phyloP scores from a whole-genome alignment of 2,113 vertebrate species.

The Gobiocypris rarus region DNA sequence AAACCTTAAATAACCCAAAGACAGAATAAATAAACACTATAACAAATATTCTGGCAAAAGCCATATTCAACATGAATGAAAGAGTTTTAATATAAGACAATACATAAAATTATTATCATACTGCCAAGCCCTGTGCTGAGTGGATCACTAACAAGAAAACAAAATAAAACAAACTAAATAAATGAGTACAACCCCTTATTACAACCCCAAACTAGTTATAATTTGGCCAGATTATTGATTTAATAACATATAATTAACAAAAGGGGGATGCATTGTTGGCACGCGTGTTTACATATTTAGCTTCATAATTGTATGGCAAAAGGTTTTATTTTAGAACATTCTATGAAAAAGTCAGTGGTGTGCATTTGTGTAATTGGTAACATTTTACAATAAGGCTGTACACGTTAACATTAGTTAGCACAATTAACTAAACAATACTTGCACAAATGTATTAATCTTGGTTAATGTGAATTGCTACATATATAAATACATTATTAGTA shows the following conservation, averaged over 20 bases:
- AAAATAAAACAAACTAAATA: not conserved
- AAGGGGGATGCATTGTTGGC: constrained; percentile 20
- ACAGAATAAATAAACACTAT: constrained; percentile 86
- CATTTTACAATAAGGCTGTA: constrained; percentile 10
- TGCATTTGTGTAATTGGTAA: not conserved
- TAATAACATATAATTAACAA: constrained; percentile 9
- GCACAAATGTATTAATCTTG: not conserved
- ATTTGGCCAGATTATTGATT: constrained; percentile 10
- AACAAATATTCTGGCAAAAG: constrained; percentile 66
- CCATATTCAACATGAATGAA: constrained; percentile 70
- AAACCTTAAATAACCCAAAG: constrained; percentile 81
- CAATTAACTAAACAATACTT: not conserved
- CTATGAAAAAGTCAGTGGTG: not conserved
- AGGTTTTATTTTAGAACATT: not conserved
- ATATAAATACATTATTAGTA: not conserved
- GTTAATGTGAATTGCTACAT: not conserved
- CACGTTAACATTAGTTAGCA: not conserved
- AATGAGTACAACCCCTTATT: constrained; percentile 15
- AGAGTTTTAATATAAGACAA: constrained; percentile 67
- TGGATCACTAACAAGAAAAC: constrained; percentile 51
- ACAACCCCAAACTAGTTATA: constrained; percentile 23
- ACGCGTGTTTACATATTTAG: constrained; percentile 7
- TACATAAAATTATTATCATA: constrained; percentile 37
- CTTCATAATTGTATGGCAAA: constrained; percentile 15
- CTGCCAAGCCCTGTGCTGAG: constrained; percentile 70